These are phyloP conservation scores for Temnothorax rugatulus DNA, from an alignment of 2,888 invertebrate genomes.

Conservation along the genomic window DNA sequence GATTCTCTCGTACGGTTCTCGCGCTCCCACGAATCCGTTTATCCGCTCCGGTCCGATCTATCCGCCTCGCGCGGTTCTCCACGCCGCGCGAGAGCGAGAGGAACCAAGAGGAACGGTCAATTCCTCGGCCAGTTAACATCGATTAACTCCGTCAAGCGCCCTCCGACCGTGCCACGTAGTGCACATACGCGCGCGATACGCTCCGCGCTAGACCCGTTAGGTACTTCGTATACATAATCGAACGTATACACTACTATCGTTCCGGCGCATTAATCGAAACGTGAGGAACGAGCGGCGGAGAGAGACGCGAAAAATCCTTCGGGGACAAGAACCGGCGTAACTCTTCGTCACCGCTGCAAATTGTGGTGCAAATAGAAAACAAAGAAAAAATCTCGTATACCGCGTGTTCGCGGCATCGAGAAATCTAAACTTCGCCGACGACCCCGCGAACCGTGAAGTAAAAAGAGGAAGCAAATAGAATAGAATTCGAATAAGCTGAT, in stretches of 20 bases:
- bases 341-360: neutral
- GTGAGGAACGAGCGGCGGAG: too few relatives aligned
- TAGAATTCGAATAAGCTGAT: neutral
- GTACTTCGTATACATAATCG: neutral
- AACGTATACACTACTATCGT: neutral
- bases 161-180: slow-evolving; percentile 26
- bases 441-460: neutral
- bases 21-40: neutral
- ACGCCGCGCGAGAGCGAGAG: neutral
- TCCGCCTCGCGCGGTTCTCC: neutral
- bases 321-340: neutral
- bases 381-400: too few relatives aligned
- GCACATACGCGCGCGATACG: neutral
- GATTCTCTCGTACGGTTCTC: neutral
- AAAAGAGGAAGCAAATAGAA: neutral
- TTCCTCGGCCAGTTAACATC: slow-evolving; percentile 44
- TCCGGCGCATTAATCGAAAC: neutral
- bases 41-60: neutral
- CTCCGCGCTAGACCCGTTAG: slow-evolving; percentile 29
- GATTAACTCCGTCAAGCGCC: slow-evolving; percentile 36
- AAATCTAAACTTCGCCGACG: neutral
- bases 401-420: neutral
- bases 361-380: neutral
- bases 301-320: neutral
- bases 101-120: neutral